phyloP scores from a whole-genome alignment of 2,113 vertebrate species.

The Aspiorhynchus laticeps region DNA sequence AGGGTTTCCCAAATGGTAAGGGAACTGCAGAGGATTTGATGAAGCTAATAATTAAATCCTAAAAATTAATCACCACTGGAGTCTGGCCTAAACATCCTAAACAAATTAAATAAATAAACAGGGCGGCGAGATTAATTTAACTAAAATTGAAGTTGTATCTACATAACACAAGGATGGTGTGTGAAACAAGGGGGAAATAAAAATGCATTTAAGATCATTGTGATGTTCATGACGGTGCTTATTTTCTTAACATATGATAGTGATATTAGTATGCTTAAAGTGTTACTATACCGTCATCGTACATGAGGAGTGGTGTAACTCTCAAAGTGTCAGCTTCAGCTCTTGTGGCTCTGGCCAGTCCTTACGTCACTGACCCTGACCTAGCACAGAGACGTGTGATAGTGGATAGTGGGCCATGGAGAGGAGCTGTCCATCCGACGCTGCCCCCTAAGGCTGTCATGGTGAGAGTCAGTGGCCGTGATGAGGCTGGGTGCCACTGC shows the following conservation, averaged over 20 bases:
- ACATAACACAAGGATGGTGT: background rate
- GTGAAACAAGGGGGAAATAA: background rate
- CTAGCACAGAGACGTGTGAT: background rate
- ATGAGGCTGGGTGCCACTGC: conserved; percentile 58
- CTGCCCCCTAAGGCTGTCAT: conserved; percentile 49
- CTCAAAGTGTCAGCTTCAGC: background rate
- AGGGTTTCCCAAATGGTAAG: background rate
- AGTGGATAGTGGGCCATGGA: conserved; percentile 13
- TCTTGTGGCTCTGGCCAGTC: background rate
- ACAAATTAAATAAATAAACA: background rate
- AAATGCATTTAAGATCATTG: background rate
- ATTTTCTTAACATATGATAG: no score
- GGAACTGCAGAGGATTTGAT: background rate
- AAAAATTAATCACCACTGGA: background rate
- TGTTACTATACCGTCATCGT: background rate
- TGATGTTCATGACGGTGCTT: background rate
- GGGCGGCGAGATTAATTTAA: background rate
- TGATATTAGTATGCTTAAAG: background rate
- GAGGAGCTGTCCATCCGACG: conserved; percentile 45
- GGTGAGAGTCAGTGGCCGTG: conserved; percentile 58
- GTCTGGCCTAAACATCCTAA: background rate
- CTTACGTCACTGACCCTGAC: background rate
- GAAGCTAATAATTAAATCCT: background rate
- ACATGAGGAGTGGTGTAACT: background rate
- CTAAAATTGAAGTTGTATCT: background rate